Base-by-base conservation (phyloP, 2,113 vertebrate genomes). In the Takifugu bimaculatus region DNA sequence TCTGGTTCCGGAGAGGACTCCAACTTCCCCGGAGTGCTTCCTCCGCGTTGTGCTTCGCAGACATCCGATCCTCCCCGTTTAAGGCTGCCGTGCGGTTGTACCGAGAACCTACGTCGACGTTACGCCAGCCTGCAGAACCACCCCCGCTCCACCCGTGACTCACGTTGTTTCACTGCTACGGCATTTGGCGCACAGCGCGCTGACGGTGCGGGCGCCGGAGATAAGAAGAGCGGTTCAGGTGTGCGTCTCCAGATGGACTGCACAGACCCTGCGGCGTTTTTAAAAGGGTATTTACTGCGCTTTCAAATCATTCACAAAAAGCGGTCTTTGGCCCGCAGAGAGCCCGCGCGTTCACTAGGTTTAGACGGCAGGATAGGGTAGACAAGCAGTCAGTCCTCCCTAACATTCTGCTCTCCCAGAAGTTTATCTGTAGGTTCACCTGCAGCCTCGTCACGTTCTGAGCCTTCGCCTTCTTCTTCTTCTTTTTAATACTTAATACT, bases 391-490 rank as follows among this genome's bases (percentile, higher is more conserved):
- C 70, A 81, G 80, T 80, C 78, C 81, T 81, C 53, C 50, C 53
- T 51, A 69, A 60, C 74, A 78, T 79, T 81, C 64, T 74, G 39
- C 62, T 51, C 53, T 50, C 74, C 50, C 59, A 26, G 51, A 64
- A 54, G 54, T 69, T 63, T 47, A 62, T 81, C 67, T 60, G 67
- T 74, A 76, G 56, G 68, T 4, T 10, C 35, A 39, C 35, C 35
- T 70, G 61, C 72, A 78, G 56, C 70, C 69, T 58, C 74, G 49
- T 73, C 72, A 82, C 79, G 75, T 80, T 81, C 65, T 85, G 79
- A 80, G 61, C 54, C 42, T 50, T 32, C 50, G 6, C 14, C 4
- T 56, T 13, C 10, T 44, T 5, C 2, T 44, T 47, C 39, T 15
- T 28, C 9, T 44, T 57, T 29, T 0, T 39, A 0, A 35, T 26